Conservation (phyloP, 2,888 invertebrate genomes). For the Toxonevra muliebris region DNA sequence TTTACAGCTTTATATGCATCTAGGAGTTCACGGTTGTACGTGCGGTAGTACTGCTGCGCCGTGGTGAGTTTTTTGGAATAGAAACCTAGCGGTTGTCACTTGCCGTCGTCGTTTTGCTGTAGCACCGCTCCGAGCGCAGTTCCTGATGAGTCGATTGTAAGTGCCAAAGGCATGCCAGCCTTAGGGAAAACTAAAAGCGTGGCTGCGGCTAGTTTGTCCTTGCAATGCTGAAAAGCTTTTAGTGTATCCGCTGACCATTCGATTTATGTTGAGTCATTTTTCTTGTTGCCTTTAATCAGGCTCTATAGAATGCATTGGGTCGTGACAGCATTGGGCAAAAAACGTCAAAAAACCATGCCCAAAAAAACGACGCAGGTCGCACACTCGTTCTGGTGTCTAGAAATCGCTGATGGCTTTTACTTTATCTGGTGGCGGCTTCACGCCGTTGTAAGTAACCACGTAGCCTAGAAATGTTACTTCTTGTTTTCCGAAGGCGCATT, state of each 20-base stretch:
- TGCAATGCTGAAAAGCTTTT: constrained; percentile 28
- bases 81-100: constrained; percentile 31
- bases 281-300: constrained; percentile 28
- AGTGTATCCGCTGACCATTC: constrained; percentile 21
- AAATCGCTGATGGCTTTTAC: constrained; percentile 35
- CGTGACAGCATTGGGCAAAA: constrained; percentile 29
- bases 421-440: constrained; percentile 31
- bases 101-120: constrained; percentile 12
- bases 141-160: constrained; percentile 33
- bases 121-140: constrained; percentile 28
- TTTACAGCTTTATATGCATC: constrained; percentile 31
- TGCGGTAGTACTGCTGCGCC: constrained; percentile 6
- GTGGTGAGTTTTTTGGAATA: neutral
- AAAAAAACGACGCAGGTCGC: constrained; percentile 39
- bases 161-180: constrained; percentile 21
- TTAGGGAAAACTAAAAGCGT: constrained; percentile 28
- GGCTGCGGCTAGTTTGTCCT: constrained; percentile 21
- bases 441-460: constrained; percentile 25
- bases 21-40: constrained; percentile 1
- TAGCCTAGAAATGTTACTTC: too few relatives aligned
- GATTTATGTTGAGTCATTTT: constrained; percentile 30
- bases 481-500: constrained; percentile 23
- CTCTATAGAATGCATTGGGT: constrained; percentile 23
- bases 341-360: constrained; percentile 38
- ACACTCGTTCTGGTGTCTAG: constrained; percentile 31